Base-by-base conservation (phyloP, 2,888 invertebrate species). In the Temnothorax unifasciatus region DNA sequence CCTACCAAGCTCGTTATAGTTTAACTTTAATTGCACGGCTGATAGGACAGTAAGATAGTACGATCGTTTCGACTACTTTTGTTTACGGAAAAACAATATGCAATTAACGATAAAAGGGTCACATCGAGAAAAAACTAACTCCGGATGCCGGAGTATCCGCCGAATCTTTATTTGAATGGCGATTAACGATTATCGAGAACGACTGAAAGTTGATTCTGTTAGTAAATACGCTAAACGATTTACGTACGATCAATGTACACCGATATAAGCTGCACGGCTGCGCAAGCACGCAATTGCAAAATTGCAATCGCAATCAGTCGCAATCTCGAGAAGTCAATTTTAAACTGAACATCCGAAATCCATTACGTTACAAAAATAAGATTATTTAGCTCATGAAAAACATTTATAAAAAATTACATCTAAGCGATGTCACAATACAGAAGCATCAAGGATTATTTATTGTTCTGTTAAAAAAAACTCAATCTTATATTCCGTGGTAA, bases 1-100 rank as follows among this genome's bases (percentile, higher is more conserved):
- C 86, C 86, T 87, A 90, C 86, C 90, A 86, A 89, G 86, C 87
- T 87, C 88, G 89, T 90, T 88, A 88, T 83, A 89, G 86, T 87
- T 88, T 84, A 88, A 90, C 90, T 90, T 89, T 89, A 89, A 89
- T 88, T 90, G 85, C 79, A 59, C 54, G 38, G 71, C 47, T 59
- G 79, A 81, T 81, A 81, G 57, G 4, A 73, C 73, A 54, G 57
- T 41, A 50, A 38, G 52, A 54, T 52, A 50, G 61, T 44, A 25
- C 8, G 41, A 38, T 25, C 52, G 18, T 59, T 61, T 75, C 21
- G 41, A 41, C 47, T 61, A 76, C 29, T 79, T 82, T 77, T 21
- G 52, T 64, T 82, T 76, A 76, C 54, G 52, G 77, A 52, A 79
- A 71, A 82, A 76, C 82, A 76, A 74, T 76, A 52, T 44, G 79